Base-by-base conservation (phyloP, 2,888 invertebrate genomes). In the Anoncus sp. region DNA sequence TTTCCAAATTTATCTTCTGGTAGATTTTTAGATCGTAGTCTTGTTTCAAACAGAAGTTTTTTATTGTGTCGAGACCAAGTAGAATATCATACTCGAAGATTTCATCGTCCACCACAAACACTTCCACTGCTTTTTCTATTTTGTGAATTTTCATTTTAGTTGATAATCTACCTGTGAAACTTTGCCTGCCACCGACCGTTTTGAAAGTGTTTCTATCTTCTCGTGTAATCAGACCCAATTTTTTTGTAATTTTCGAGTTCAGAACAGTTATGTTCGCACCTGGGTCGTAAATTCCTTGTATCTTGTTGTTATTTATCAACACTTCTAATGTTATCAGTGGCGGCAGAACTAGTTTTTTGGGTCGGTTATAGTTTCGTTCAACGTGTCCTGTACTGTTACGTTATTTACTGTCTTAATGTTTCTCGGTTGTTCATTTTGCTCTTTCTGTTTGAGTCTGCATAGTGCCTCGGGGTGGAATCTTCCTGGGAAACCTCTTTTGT, bases 31-130 rank as follows among this genome's bases (percentile, higher is more conserved):
- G 75, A 47, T 86, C 74, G 69, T 85, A 82, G 70, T 84, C 75
- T 63, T 85, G 85, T 9, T 71, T 81, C 55, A 85, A 70, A 62
- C 82, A 67, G 72, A 84, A 86, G 35, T 83, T 83, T 59, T 82
- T 79, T 80, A 86, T 85, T 16, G 80, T 80, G 71, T 86, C 85
- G 70, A 86, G 67, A 49, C 84, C 84, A 12, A 85, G 76, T 49
- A 86, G 60, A 51, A 86, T 80, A 66, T 86, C 81, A 76, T 84
- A 82, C 40, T 83, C 79, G 43, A 86, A 85, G 57, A 83, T 78
- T 77, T 84, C 75, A 66, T 83, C 78, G 31, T 85, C 75, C 12
- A 83, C 70, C 12, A 83, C 76, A 49, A 81, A 83, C 24, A 82
- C 69, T 43, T 83, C 69, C 20, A 57, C 31, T 14, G 47, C 62